A percentile compares a stretch with the other conserved stretches of the same genome.
These are phyloP conservation scores for Drosophila pseudoobscura DNA, from an alignment of 1,140 invertebrate genomes.

Conservation along the genomic window DNA sequence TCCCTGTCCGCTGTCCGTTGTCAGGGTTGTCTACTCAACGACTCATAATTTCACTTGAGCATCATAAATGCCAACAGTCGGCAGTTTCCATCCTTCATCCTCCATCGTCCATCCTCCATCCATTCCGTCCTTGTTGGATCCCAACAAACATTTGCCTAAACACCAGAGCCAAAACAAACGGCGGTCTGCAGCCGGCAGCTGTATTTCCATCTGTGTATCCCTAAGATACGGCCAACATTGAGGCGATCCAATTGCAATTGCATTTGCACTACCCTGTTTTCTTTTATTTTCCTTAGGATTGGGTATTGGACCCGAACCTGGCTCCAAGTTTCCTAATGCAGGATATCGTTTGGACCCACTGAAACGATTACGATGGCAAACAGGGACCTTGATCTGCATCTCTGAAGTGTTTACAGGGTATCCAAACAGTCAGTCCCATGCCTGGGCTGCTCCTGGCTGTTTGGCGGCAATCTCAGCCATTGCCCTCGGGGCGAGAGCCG, in stretches of 20 bases:
- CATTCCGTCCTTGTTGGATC: conserved; percentile 16
- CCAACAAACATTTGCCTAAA: conserved; percentile 56
- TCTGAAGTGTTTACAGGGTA: background rate
- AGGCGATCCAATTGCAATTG: conserved; percentile 62
- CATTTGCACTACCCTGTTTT: conserved; percentile 39
- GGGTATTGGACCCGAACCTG: conserved; percentile 4
- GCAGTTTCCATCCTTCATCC: conserved; percentile 29
- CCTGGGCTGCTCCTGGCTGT: conserved; percentile 16
- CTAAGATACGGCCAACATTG: conserved; percentile 47
- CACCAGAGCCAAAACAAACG: conserved; percentile 42
- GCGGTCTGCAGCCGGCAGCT: background rate
- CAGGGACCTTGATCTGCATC: no score
- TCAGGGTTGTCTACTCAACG: conserved; percentile 53
- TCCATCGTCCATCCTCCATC: background rate
- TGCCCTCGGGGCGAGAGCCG: conserved; percentile 26
- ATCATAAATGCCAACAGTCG: conserved; percentile 50
- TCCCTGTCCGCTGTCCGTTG: conserved; percentile 15
- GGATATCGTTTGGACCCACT: no score
- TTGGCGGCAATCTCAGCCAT: conserved; percentile 52
- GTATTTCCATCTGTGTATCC: conserved; percentile 11
- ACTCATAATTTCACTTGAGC: conserved; percentile 71
- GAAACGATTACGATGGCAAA: no score
- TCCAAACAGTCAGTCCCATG: background rate
- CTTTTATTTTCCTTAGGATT: conserved; percentile 8
- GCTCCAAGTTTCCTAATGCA: no score